phyloP scores from a whole-genome alignment of 2,113 vertebrate genomes.

The Phaetusa simplex region DNA sequence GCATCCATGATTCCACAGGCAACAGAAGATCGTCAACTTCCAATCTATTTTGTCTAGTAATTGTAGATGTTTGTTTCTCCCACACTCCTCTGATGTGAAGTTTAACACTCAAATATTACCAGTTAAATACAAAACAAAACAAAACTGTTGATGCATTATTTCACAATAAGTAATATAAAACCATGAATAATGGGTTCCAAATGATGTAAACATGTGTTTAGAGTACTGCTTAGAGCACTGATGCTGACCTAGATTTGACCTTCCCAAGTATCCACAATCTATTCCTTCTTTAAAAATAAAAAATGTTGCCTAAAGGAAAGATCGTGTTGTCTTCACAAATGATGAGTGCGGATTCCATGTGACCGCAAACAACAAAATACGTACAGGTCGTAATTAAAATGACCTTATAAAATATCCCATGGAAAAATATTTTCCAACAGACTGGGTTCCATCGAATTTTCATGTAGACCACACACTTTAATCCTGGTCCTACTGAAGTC shows the following conservation, averaged over 20 bases:
- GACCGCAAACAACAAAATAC: slow-evolving; percentile 55
- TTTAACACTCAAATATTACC: slow-evolving; percentile 49
- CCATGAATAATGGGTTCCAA: slow-evolving; percentile 66
- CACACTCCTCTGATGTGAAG: slow-evolving; percentile 51
- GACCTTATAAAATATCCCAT: slow-evolving; percentile 68
- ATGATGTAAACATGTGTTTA: slow-evolving; percentile 62
- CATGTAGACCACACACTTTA: slow-evolving; percentile 46
- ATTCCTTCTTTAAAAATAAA: slow-evolving; percentile 57
- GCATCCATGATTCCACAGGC: slow-evolving; percentile 46
- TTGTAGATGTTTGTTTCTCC: slow-evolving; percentile 60
- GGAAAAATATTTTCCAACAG: slow-evolving; percentile 66
- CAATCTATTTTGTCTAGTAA: slow-evolving; percentile 64
- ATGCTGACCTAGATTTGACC: slow-evolving; percentile 66
- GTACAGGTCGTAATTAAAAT: slow-evolving; percentile 64
- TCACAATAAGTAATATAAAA: slow-evolving; percentile 68
- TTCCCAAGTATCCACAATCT: slow-evolving; percentile 53
- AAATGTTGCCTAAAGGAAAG: slow-evolving; percentile 48
- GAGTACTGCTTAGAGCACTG: slow-evolving; percentile 12
- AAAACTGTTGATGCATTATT: slow-evolving; percentile 66
- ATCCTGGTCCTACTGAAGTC: slow-evolving; percentile 27
- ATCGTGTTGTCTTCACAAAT: slow-evolving; percentile 51
- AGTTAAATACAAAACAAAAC: slow-evolving; percentile 69
- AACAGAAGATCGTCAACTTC: slow-evolving; percentile 61
- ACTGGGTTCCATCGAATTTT: slow-evolving; percentile 36
- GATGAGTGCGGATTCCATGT: slow-evolving; percentile 44